A percentile compares a stretch with the other conserved stretches of the same genome.
These are phyloP conservation scores for Ctenochaetus hawaiiensis DNA, from an alignment of 2,797 vertebrate genomes.

Conservation along the genomic window DNA sequence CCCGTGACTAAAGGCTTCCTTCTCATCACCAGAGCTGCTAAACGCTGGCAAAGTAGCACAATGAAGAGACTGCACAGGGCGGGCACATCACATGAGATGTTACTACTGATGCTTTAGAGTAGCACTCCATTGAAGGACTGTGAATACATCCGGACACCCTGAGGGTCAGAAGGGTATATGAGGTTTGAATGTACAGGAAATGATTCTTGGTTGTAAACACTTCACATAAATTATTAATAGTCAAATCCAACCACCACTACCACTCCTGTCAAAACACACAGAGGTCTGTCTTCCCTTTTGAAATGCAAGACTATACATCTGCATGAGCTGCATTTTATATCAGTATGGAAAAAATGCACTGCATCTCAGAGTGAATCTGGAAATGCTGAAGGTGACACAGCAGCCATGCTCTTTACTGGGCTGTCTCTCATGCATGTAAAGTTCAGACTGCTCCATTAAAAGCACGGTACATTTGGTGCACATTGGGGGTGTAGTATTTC, in stretches of 20 bases:
- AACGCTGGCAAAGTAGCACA: constrained; percentile 18
- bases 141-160: constrained; percentile 12
- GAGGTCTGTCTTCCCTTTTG: neutral
- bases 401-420: constrained; percentile 9
- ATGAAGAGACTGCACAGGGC: neutral
- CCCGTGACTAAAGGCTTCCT: constrained; percentile 53
- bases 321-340: constrained; percentile 22
- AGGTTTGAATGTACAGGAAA: constrained; percentile 23
- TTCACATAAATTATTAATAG: constrained; percentile 37
- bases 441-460: constrained; percentile 58
- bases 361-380: constrained; percentile 6
- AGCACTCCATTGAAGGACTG: constrained; percentile 7
- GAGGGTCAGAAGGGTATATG: neutral
- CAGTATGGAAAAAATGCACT: constrained; percentile 8
- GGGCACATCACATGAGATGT: constrained; percentile 1
- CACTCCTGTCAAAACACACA: constrained; percentile 16
- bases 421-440: constrained; percentile 47
- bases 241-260: neutral
- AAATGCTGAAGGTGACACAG: constrained; percentile 53
- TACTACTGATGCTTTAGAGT: neutral
- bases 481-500: constrained; percentile 36
- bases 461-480: constrained; percentile 43
- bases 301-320: constrained; percentile 12
- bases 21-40: constrained; percentile 46
- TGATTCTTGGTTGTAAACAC: constrained; percentile 9